phyloP scores from a whole-genome alignment of 2,888 invertebrate species.

The Tetramorium bicarinatum region DNA sequence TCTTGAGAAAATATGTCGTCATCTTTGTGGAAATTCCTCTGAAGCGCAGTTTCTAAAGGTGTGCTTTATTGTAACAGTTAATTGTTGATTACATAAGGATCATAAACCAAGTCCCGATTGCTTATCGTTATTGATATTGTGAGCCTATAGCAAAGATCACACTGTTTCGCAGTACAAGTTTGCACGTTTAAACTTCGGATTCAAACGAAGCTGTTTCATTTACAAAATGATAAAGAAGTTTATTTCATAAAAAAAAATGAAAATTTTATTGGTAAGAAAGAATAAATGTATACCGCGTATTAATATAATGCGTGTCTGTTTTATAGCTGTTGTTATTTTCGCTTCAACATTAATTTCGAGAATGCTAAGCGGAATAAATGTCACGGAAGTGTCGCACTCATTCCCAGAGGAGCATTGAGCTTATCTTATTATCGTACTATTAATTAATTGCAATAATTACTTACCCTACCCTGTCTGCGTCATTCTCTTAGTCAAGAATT shows the following conservation, averaged over 20 bases:
- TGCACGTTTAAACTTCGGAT: neutral
- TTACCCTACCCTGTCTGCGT: neutral
- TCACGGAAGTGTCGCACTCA: neutral
- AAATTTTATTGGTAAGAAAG: neutral
- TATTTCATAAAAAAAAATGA: neutral
- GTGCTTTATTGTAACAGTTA: neutral
- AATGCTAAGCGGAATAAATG: neutral
- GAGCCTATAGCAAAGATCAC: neutral
- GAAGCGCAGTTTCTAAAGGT: neutral
- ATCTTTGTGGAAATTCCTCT: neutral
- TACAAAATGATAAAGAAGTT: neutral
- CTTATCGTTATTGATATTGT: constrained; percentile 4
- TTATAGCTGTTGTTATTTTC: neutral
- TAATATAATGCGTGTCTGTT: neutral
- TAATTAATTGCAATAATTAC: constrained; percentile 11
- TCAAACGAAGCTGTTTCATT: neutral
- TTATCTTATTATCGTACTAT: constrained; percentile 12
- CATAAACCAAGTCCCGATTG: neutral
- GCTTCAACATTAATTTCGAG: neutral
- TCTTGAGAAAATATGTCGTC: neutral
- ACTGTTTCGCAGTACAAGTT: neutral
- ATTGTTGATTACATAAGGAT: neutral
- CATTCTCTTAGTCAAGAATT: neutral
- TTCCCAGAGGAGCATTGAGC: neutral
- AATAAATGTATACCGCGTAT: neutral